Conservation (phyloP, 1,140 invertebrate genomes). For the Hycleus cichorii region DNA sequence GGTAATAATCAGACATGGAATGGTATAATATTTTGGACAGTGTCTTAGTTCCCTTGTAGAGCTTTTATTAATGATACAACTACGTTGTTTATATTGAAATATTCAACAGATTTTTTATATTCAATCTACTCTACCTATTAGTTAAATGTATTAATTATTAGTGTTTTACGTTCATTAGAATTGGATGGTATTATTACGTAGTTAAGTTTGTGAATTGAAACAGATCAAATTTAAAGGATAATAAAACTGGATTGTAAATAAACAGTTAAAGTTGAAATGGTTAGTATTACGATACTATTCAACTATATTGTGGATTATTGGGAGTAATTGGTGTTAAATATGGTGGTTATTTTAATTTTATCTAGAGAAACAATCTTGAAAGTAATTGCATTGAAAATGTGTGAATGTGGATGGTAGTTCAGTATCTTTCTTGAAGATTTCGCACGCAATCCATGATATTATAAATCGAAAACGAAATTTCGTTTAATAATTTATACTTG, state of each 20-base stretch:
- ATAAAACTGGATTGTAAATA: constrained; percentile 12
- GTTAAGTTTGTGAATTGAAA: not conserved
- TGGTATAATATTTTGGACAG: constrained; percentile 2
- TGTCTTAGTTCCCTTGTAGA: constrained; percentile 4
- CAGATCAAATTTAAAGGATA: constrained; percentile 9
- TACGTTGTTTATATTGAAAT: not conserved
- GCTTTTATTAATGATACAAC: constrained; percentile 11
- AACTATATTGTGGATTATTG: constrained; percentile 6
- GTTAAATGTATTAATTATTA: too few relatives aligned
- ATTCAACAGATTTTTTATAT: too few relatives aligned
- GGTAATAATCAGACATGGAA: constrained; percentile 5
- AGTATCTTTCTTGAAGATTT: too few relatives aligned
- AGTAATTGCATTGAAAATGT: constrained; percentile 9
- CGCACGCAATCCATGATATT: not conserved
- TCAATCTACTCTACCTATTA: too few relatives aligned
- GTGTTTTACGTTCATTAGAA: too few relatives aligned
- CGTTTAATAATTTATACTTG: constrained; percentile 7
- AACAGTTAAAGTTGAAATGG: constrained; percentile 9
- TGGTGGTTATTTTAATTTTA: constrained; percentile 6
- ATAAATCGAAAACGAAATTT: constrained; percentile 7
- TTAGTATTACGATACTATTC: not conserved
- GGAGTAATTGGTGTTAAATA: constrained; percentile 14
- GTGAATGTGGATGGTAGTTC: constrained; percentile 1
- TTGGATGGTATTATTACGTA: too few relatives aligned
- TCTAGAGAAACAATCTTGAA: constrained; percentile 5